phyloP scores from a whole-genome alignment of 2,113 vertebrate species.

The Pimephales promelas region DNA sequence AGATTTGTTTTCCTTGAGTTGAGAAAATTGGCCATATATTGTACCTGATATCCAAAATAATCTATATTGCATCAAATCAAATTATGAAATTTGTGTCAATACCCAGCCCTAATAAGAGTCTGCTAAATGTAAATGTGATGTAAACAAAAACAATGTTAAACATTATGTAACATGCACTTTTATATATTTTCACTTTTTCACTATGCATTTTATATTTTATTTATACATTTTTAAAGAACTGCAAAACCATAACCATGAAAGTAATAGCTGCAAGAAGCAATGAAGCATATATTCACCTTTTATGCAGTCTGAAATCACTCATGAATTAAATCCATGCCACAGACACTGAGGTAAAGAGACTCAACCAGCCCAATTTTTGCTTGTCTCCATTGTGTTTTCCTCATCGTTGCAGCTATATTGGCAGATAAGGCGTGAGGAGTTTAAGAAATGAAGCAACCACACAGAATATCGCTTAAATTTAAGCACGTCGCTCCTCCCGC shows the following conservation, averaged over 20 bases:
- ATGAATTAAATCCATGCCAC: neutral
- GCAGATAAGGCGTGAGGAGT: neutral
- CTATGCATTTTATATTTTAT: neutral
- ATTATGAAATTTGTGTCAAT: too few relatives aligned
- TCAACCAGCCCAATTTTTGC: neutral
- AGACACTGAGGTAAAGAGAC: neutral
- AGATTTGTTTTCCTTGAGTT: too few relatives aligned
- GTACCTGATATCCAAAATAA: too few relatives aligned
- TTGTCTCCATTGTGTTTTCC: neutral
- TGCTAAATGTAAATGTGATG: too few relatives aligned
- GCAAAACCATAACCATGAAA: neutral
- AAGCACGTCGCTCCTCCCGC: neutral
- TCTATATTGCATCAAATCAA: too few relatives aligned
- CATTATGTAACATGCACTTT: neutral
- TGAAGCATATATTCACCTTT: neutral
- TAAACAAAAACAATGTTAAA: neutral
- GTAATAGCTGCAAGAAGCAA: neutral
- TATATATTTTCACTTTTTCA: too few relatives aligned
- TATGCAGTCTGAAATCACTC: neutral
- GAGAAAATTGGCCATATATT: too few relatives aligned
- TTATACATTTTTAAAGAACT: neutral
- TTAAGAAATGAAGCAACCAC: neutral
- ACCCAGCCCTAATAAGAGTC: too few relatives aligned
- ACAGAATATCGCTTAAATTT: too few relatives aligned
- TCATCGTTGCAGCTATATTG: too few relatives aligned